These are phyloP conservation scores for Sceliomorpha sp. DNA, from an alignment of 2,888 invertebrate species.

Conservation along the genomic window DNA sequence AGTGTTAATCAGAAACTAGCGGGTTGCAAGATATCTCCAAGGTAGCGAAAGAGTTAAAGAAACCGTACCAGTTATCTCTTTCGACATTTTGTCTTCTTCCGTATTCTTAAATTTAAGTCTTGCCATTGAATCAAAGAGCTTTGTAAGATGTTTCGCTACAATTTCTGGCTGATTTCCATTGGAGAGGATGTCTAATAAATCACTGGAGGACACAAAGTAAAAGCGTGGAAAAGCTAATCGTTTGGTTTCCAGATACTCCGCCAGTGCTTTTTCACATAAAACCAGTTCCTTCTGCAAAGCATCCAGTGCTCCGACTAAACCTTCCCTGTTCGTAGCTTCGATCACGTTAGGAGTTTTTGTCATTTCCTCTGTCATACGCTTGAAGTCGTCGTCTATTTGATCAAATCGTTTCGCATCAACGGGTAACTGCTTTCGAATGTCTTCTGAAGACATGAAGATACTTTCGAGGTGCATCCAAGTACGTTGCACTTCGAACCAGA, in stretches of 20 bases:
- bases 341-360: slow-evolving; percentile 93
- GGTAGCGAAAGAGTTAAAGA: too few relatives aligned
- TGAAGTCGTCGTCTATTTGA: slow-evolving; percentile 94
- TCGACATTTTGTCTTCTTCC: slow-evolving; percentile 78
- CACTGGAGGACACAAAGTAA: slow-evolving; percentile 98
- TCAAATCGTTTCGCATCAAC: slow-evolving; percentile 96
- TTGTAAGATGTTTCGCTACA: slow-evolving; percentile 94
- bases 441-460: slow-evolving; percentile 98
- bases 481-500: slow-evolving; percentile 97
- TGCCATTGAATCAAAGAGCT: slow-evolving; percentile 97
- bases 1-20: too few relatives aligned
- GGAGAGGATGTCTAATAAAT: slow-evolving; percentile 95
- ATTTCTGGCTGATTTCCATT: slow-evolving; percentile 96
- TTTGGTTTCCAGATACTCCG: slow-evolving; percentile 98
- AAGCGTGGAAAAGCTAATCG: slow-evolving; percentile 96
- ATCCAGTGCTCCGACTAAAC: slow-evolving; percentile 90
- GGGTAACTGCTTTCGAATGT: slow-evolving; percentile 95
- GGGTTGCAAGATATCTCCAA: too few relatives aligned
- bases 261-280: slow-evolving; percentile 97
- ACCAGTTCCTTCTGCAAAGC: slow-evolving; percentile 91
- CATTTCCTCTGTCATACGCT: slow-evolving; percentile 88
- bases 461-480: slow-evolving; percentile 99
- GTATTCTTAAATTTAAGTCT: slow-evolving; percentile 88
- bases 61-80: slow-evolving; percentile 62
- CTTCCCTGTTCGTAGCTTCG: slow-evolving; percentile 92